Evolutionary conservation across 2,113 vertebrate species (phyloP).

Genomic region (Formicarius rufipectus): DNA sequence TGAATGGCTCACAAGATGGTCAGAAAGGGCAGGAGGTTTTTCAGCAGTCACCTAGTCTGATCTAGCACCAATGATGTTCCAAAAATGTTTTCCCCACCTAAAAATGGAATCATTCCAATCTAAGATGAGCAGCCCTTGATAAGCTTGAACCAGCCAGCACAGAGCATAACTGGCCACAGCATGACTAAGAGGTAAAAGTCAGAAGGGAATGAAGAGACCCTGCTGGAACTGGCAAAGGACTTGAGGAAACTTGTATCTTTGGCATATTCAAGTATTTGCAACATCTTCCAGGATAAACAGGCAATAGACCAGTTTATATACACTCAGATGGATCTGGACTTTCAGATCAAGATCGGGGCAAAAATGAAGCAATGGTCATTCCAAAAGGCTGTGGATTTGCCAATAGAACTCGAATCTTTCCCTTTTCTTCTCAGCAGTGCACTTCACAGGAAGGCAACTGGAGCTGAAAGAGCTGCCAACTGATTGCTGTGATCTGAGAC

Average conservation of each 20-base stretch:
- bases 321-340: neutral
- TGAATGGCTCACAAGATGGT: neutral
- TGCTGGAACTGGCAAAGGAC: neutral
- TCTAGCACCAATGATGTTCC: neutral
- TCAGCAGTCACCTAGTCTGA: neutral
- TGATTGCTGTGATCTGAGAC: neutral
- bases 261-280: neutral
- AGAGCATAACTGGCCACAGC: neutral
- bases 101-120: neutral
- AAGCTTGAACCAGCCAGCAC: neutral
- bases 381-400: neutral
- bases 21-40: neutral
- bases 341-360: neutral
- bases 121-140: neutral
- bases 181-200: neutral
- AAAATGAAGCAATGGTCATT: neutral
- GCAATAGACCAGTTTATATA: neutral
- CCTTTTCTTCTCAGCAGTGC: neutral
- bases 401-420: neutral
- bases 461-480: neutral
- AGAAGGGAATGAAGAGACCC: neutral
- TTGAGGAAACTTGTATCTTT: neutral
- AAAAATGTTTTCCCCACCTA: neutral
- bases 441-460: neutral
- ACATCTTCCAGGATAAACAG: constrained; percentile 10